Evolutionary conservation across 1,140 invertebrate species (phyloP).

Genomic region (Nymphalis io): DNA sequence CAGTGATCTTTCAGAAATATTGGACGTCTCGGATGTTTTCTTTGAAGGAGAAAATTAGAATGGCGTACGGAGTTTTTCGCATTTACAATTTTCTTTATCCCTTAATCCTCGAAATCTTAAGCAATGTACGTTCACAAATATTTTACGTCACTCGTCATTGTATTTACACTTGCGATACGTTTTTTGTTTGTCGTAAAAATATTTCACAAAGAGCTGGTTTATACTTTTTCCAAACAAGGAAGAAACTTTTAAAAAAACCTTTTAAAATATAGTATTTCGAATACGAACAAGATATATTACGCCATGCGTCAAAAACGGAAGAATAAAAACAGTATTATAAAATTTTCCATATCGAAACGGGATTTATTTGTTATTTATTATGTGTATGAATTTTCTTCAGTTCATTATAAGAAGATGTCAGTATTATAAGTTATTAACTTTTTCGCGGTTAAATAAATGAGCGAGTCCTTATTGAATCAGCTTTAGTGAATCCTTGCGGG

Average conservation of each 20-base stretch:
- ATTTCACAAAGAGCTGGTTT: constrained; percentile 21
- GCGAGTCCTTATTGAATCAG: constrained; percentile 69
- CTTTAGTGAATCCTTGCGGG: constrained; percentile 46
- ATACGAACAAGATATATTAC: neutral
- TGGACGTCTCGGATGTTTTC: constrained; percentile 48
- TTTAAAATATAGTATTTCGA: constrained; percentile 2
- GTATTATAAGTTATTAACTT: constrained; percentile 34
- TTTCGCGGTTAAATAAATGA: constrained; percentile 39
- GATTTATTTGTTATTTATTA: neutral
- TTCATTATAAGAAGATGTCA: neutral
- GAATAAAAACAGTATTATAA: neutral
- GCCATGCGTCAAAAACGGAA: neutral
- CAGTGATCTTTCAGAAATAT: constrained; percentile 58
- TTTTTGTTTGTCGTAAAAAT: constrained; percentile 16
- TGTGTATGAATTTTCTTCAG: neutral
- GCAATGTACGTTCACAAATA: constrained; percentile 28
- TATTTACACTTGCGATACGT: constrained; percentile 35
- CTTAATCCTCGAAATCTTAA: constrained; percentile 33
- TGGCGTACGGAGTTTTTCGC: constrained; percentile 29
- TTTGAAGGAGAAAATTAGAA: constrained; percentile 40
- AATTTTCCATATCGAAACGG: constrained; percentile 1
- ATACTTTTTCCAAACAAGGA: neutral
- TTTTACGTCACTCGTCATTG: constrained; percentile 32
- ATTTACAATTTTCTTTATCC: constrained; percentile 34
- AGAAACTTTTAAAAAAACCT: neutral